phyloP scores from a whole-genome alignment of 2,888 invertebrate species.

The Ceraclea dissimilis region DNA sequence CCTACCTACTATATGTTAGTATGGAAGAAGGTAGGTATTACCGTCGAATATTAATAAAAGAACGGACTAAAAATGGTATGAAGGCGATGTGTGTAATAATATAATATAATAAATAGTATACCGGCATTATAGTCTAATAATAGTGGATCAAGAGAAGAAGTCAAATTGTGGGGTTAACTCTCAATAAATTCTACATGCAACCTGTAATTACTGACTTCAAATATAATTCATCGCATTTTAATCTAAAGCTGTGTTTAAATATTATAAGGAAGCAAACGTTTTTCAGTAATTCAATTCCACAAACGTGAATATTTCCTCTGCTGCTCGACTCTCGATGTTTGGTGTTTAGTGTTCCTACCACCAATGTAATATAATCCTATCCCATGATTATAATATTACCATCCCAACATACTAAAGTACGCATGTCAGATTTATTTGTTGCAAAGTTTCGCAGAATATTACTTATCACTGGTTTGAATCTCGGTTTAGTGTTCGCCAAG shows the following conservation, averaged over 20 bases:
- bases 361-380: no score
- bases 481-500: no score
- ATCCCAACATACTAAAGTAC: no score
- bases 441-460: no score
- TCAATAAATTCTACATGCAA: slow-evolving; percentile 24
- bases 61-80: neutral
- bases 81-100: neutral
- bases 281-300: slow-evolving; percentile 23
- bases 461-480: no score
- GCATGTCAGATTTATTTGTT: no score
- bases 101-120: slow-evolving; percentile 9
- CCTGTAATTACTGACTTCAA: slow-evolving; percentile 24
- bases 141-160: slow-evolving; percentile 17
- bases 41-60: neutral
- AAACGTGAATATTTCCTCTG: slow-evolving; percentile 15
- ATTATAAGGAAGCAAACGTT: slow-evolving; percentile 23
- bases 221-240: slow-evolving; percentile 26
- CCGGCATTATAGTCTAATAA: slow-evolving; percentile 18
- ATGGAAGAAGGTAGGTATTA: no score
- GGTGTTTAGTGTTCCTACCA: no score
- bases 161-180: slow-evolving; percentile 25
- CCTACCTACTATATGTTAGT: no score
- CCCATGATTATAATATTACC: no score
- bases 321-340: neutral
- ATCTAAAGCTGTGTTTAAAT: slow-evolving; percentile 24